phyloP scores from a whole-genome alignment of 2,888 invertebrate species.

The Lordiphosa fenestrarum region DNA sequence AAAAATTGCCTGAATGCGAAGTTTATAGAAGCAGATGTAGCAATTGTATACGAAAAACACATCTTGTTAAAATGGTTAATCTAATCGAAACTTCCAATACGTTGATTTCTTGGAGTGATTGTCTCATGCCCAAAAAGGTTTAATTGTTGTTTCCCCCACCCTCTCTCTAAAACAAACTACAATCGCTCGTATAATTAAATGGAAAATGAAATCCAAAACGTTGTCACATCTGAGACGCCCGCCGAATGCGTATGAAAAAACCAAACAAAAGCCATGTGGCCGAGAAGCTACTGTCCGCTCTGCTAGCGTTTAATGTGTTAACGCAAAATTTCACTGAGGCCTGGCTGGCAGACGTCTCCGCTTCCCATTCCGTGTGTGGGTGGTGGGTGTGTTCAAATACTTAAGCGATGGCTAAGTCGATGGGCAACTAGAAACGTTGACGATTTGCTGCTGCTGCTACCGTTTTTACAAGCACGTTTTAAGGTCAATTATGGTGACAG shows the following conservation, averaged over 20 bases:
- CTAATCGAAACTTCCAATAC: too few relatives aligned
- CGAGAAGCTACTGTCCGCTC: too few relatives aligned
- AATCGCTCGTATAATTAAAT: constrained; percentile 27
- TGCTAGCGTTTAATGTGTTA: too few relatives aligned
- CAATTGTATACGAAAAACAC: too few relatives aligned
- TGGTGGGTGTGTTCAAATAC: constrained; percentile 55
- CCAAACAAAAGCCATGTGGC: constrained; percentile 24
- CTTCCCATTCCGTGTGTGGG: constrained; percentile 28
- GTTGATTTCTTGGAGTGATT: too few relatives aligned
- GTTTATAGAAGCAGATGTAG: too few relatives aligned
- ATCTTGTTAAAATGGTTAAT: too few relatives aligned
- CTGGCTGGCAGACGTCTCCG: too few relatives aligned
- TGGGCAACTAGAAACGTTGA: constrained; percentile 21
- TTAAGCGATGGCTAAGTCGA: constrained; percentile 58
- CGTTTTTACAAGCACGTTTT: constrained; percentile 55
- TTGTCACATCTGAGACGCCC: constrained; percentile 23
- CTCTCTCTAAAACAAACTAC: constrained; percentile 3
- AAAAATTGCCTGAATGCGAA: too few relatives aligned
- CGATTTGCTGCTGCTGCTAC: constrained; percentile 19
- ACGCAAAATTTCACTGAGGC: constrained; percentile 51
- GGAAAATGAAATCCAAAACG: constrained; percentile 50
- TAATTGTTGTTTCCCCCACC: too few relatives aligned
- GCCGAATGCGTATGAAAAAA: neutral
- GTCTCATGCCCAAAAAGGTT: too few relatives aligned
- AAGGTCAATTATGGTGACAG: constrained; percentile 51